Percentiles rank a stretch among this genome's conserved stretches.
Evolutionary conservation across 2,113 vertebrate genomes (phyloP).

Genomic region (Sphaerodactylus townsendi): DNA sequence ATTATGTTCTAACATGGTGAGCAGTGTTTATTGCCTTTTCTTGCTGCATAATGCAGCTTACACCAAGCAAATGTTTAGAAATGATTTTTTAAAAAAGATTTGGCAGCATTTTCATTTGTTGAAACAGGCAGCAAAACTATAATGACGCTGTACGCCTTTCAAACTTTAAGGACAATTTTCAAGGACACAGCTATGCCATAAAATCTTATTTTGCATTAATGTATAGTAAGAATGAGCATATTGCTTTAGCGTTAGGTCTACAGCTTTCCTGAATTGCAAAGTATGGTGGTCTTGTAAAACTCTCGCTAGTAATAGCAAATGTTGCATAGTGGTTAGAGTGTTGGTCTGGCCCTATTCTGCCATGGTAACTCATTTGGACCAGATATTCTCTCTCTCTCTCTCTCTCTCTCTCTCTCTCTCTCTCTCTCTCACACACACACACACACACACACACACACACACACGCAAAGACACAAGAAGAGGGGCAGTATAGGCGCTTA

Average conservation of each 20-base stretch:
- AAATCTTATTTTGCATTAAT: background rate
- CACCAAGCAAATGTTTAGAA: background rate
- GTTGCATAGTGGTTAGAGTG: rapidly evolving
- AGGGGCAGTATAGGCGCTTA: too few relatives aligned
- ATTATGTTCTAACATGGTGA: slow-evolving; percentile 1
- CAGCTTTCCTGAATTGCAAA: background rate
- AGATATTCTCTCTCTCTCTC: too few relatives aligned
- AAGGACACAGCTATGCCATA: background rate
- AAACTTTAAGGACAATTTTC: background rate
- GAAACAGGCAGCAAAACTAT: background rate
- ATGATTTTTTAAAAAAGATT: slow-evolving; percentile 23
- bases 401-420: too few relatives aligned
- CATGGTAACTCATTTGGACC: too few relatives aligned
- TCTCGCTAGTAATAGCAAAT: background rate
- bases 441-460: too few relatives aligned
- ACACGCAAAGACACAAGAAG: too few relatives aligned
- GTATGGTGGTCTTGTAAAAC: background rate
- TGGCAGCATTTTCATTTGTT: background rate
- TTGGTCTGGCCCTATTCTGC: too few relatives aligned
- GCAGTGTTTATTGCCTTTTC: slow-evolving; percentile 20
- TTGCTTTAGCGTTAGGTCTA: background rate
- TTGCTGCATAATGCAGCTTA: background rate
- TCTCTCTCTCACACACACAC: too few relatives aligned
- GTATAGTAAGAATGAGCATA: background rate
- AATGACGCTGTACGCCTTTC: background rate